Percentiles rank a stretch among this genome's conserved stretches.
These are phyloP conservation scores for Apeltes quadracus DNA, from an alignment of 2,113 vertebrate genomes.

Conservation along the genomic window DNA sequence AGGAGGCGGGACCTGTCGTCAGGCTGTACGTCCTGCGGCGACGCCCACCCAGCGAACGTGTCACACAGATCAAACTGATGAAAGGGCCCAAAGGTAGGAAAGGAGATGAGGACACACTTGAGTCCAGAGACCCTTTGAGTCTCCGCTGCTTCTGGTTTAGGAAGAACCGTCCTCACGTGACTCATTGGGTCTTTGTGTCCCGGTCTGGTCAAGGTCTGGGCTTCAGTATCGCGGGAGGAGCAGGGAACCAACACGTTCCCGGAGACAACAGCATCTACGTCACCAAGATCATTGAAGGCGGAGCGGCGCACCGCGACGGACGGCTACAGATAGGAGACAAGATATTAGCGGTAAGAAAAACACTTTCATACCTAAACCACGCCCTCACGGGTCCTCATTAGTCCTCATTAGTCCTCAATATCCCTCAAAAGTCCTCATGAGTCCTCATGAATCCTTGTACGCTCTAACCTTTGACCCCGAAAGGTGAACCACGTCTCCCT, in stretches of 20 bases:
- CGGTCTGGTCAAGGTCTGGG: constrained; percentile 81
- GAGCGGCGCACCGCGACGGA: constrained; percentile 86
- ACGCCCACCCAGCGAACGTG: constrained; percentile 81
- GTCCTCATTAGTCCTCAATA: not conserved
- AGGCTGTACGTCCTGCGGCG: constrained; percentile 88
- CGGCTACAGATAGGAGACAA: constrained; percentile 90
- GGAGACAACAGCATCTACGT: constrained; percentile 92
- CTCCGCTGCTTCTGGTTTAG: too few species aligned
- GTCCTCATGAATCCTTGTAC: not conserved
- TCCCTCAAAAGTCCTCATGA: not conserved
- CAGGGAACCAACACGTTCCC: constrained; percentile 90
- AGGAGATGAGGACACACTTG: not conserved
- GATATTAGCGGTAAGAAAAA: constrained; percentile 84
- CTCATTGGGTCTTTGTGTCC: not conserved
- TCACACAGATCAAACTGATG: constrained; percentile 88
- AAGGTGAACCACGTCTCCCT: constrained; percentile 90
- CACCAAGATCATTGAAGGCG: constrained; percentile 90
- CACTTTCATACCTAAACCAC: not conserved
- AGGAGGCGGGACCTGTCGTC: constrained; percentile 91
- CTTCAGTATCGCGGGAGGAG: constrained; percentile 88
- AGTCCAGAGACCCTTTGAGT: too few species aligned
- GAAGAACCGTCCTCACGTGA: too few species aligned
- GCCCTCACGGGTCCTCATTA: not conserved
- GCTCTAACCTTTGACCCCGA: not conserved
- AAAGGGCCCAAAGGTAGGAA: constrained; percentile 89